Conservation (phyloP, 1,140 invertebrate species). For the Arion vulgaris region DNA sequence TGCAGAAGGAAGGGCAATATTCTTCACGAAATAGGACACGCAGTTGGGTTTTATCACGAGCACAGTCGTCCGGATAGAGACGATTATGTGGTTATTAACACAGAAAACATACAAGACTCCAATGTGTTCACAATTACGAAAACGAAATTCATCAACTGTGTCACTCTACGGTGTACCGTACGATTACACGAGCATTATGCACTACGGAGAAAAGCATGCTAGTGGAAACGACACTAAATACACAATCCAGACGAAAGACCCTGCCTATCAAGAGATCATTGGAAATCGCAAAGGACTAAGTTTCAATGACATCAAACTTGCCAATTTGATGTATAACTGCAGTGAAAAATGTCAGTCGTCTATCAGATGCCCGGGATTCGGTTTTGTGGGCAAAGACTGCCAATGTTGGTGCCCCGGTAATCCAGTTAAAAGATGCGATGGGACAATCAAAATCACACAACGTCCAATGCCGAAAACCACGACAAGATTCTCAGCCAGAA, state of each 20-base stretch:
- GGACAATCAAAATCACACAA: too few species aligned
- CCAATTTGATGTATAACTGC: slow-evolving; percentile 60
- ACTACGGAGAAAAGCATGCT: slow-evolving; percentile 60
- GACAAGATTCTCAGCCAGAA: too few species aligned
- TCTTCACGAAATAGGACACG: slow-evolving; percentile 74
- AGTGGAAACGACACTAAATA: slow-evolving; percentile 34
- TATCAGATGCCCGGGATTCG: slow-evolving; percentile 41
- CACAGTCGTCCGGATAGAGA: slow-evolving; percentile 80
- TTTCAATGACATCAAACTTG: slow-evolving; percentile 58
- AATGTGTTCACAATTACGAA: slow-evolving; percentile 93
- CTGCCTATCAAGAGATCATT: slow-evolving; percentile 49
- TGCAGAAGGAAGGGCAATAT: slow-evolving; percentile 51
- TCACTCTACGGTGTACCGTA: slow-evolving; percentile 79
- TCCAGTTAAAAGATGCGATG: slow-evolving; percentile 15
- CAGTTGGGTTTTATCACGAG: slow-evolving; percentile 76
- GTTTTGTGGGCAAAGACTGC: slow-evolving; percentile 51
- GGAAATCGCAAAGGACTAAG: slow-evolving; percentile 54
- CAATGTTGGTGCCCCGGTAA: slow-evolving; percentile 46
- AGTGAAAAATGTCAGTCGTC: background rate
- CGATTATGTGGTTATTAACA: slow-evolving; percentile 77
- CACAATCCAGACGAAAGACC: slow-evolving; percentile 53
- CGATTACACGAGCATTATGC: slow-evolving; percentile 75
- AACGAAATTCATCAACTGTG: slow-evolving; percentile 91
- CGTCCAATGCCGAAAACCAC: too few species aligned
- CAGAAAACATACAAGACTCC: slow-evolving; percentile 55